Conservation (phyloP, 2,113 vertebrate species). For the Heptranchias perlo region DNA sequence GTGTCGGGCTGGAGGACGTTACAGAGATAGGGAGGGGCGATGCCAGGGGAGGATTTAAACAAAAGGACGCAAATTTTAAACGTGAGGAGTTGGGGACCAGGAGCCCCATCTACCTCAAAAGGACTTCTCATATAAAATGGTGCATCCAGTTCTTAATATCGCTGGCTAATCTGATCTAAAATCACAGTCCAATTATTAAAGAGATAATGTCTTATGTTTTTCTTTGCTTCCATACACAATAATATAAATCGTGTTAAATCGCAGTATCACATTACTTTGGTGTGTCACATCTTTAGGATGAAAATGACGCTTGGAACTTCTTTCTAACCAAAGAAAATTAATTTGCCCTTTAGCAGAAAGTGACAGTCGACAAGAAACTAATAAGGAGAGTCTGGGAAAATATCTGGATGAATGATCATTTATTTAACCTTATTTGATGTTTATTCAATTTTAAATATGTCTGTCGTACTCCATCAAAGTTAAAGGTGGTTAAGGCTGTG, state of each 20-base stretch:
- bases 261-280: not conserved
- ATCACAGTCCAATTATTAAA: not conserved
- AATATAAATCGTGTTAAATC: not conserved
- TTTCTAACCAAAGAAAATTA: not conserved
- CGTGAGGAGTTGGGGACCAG: not conserved
- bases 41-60: not conserved
- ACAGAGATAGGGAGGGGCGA: not conserved
- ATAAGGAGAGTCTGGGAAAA: not conserved
- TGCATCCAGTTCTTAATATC: not conserved
- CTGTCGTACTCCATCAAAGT: not conserved
- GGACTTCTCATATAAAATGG: not conserved
- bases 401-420: not conserved
- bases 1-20: not conserved
- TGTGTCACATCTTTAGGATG: not conserved
- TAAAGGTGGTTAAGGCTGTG: not conserved
- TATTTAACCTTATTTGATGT: not conserved
- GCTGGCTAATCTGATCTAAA: not conserved
- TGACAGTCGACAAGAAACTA: not conserved
- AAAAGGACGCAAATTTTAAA: not conserved
- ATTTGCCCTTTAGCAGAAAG: not conserved
- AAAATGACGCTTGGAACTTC: not conserved
- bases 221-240: not conserved
- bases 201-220: not conserved
- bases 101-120: too few relatives aligned
- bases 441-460: slow-evolving; percentile 10